Evolutionary conservation across 2,888 invertebrate genomes (phyloP).

Genomic region (Drosophila flavopinicola): DNA sequence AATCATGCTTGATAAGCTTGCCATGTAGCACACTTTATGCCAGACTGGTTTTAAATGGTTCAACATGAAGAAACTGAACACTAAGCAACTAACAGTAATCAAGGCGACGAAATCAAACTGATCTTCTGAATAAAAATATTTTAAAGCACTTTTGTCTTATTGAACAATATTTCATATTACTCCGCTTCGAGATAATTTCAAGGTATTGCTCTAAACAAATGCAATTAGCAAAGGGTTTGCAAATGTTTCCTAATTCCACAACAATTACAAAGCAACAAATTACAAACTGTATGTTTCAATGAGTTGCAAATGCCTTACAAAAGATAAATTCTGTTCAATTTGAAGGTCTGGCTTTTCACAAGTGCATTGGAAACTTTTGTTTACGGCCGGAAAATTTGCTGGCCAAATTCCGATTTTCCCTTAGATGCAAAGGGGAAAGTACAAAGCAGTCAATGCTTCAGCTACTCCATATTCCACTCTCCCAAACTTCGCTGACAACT

Average conservation of each 20-base stretch:
- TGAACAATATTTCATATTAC: not conserved
- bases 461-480: not conserved
- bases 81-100: not conserved
- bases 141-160: not conserved
- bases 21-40: slow-evolving; percentile 8
- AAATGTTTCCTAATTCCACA: not conserved
- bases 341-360: not conserved
- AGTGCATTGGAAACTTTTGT: slow-evolving; percentile 10
- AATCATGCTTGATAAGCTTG: slow-evolving; percentile 48
- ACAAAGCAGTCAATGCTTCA: slow-evolving; percentile 7
- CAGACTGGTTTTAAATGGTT: slow-evolving; percentile 3
- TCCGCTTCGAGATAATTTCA: not conserved
- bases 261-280: slow-evolving; percentile 1
- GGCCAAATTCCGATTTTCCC: slow-evolving; percentile 16
- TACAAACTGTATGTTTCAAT: slow-evolving; percentile 7
- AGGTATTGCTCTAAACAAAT: not conserved
- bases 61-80: not conserved
- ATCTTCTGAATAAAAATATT: too few species aligned
- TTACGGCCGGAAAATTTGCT: slow-evolving; percentile 11
- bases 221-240: slow-evolving; percentile 11
- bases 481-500: not conserved
- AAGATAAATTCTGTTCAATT: not conserved
- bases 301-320: not conserved
- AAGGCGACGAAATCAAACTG: too few species aligned
- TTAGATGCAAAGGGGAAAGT: slow-evolving; percentile 4